Conservation (phyloP, 2,113 vertebrate genomes). For the Phrynosoma platyrhinos region DNA sequence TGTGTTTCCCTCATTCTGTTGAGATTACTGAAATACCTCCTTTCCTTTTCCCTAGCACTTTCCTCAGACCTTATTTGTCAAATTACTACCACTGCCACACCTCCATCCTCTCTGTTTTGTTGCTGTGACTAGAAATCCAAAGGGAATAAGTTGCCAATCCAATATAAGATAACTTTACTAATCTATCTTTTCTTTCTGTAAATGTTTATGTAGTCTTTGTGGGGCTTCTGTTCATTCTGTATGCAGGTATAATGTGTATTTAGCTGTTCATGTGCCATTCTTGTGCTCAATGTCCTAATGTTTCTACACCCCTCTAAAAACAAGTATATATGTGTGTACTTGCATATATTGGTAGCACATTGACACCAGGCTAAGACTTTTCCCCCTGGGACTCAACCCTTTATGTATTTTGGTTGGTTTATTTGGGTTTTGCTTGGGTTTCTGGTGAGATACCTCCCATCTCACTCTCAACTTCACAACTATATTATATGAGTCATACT, state of each 20-base stretch:
- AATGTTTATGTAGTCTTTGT: background rate
- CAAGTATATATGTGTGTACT: too few relatives aligned
- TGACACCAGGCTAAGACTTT: too few relatives aligned
- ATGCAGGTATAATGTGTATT: background rate
- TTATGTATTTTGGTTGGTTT: too few relatives aligned
- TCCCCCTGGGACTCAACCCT: too few relatives aligned
- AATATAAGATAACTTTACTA: background rate
- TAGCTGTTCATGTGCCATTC: too few relatives aligned
- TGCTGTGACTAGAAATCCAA: background rate
- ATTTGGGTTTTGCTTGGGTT: too few relatives aligned
- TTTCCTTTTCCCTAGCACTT: background rate
- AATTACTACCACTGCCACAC: background rate
- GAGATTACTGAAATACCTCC: too few relatives aligned
- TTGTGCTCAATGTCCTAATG: background rate
- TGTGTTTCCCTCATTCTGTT: too few relatives aligned
- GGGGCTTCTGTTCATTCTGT: too few relatives aligned
- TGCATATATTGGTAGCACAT: too few relatives aligned
- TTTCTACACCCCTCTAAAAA: background rate
- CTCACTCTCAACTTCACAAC: background rate
- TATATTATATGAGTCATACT: background rate
- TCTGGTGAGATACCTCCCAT: too few relatives aligned
- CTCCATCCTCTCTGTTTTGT: background rate
- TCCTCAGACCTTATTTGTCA: background rate
- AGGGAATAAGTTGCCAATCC: background rate
- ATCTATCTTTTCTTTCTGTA: background rate